phyloP scores from a whole-genome alignment of 1,140 invertebrate species.

The Drosophila carrolli region DNA sequence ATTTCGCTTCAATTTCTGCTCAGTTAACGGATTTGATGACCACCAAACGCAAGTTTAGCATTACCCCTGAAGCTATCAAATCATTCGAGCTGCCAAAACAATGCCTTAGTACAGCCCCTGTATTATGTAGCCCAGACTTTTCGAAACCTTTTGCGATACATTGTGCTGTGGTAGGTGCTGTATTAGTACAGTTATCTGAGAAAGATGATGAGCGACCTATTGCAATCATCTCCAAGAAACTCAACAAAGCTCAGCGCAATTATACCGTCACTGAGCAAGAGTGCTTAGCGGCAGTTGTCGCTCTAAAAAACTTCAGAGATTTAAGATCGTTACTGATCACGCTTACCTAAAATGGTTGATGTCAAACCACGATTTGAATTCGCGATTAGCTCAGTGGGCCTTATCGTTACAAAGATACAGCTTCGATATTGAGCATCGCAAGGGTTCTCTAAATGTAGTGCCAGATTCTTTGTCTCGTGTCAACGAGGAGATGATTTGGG shows the following conservation, averaged over 20 bases:
- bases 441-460: neutral
- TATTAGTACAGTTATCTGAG: neutral
- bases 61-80: no score
- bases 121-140: no score
- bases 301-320: neutral
- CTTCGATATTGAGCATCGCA: neutral
- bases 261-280: no score
- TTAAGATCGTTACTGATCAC: neutral
- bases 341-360: neutral
- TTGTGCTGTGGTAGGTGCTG: neutral
- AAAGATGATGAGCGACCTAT: neutral
- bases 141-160: no score
- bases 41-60: no score
- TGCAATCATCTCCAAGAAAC: neutral
- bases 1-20: no score
- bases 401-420: neutral
- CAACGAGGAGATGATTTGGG: neutral
- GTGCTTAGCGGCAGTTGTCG: neutral
- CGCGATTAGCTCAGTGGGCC: neutral
- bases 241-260: neutral
- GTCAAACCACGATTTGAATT: neutral
- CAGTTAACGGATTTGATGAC: no score
- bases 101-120: no score
- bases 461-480: neutral
- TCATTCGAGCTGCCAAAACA: no score